Conservation (phyloP, 2,797 vertebrate genomes). For the Brachyalestes nurse region DNA sequence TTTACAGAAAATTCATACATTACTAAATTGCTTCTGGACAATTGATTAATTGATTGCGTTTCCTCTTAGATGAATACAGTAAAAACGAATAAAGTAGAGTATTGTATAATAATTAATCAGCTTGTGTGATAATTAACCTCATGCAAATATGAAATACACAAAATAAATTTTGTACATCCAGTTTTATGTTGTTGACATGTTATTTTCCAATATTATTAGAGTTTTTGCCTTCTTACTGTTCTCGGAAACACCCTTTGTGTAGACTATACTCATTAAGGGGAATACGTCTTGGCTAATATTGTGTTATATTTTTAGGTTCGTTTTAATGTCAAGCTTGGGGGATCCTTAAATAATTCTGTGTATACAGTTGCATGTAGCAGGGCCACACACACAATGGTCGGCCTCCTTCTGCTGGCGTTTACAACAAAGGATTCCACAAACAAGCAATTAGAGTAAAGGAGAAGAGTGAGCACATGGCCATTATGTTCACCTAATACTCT, state of each 20-base stretch:
- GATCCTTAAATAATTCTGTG: constrained; percentile 78
- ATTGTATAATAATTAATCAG: no score
- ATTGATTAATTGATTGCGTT: no score
- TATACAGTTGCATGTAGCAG: constrained; percentile 77
- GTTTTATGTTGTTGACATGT: background rate
- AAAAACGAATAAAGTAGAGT: no score
- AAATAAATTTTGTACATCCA: no score
- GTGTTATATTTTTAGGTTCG: constrained; percentile 75
- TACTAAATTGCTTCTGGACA: background rate
- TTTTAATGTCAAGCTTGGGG: constrained; percentile 74
- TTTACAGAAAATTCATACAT: background rate
- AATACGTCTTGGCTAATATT: constrained; percentile 75
- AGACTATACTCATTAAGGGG: constrained; percentile 44
- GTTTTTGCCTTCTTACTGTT: background rate
- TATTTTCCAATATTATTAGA: background rate
- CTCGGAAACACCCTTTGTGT: constrained; percentile 6
- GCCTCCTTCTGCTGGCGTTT: constrained; percentile 65
- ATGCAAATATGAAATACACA: background rate
- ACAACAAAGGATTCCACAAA: constrained; percentile 64
- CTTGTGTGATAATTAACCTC: no score
- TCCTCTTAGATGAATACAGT: background rate
- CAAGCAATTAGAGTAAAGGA: constrained; percentile 54
- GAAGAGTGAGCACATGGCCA: constrained; percentile 45
- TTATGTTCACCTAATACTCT: constrained; percentile 55
- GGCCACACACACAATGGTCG: constrained; percentile 75